Conservation (phyloP, 1,140 invertebrate species). For the Drosophila funebris region DNA sequence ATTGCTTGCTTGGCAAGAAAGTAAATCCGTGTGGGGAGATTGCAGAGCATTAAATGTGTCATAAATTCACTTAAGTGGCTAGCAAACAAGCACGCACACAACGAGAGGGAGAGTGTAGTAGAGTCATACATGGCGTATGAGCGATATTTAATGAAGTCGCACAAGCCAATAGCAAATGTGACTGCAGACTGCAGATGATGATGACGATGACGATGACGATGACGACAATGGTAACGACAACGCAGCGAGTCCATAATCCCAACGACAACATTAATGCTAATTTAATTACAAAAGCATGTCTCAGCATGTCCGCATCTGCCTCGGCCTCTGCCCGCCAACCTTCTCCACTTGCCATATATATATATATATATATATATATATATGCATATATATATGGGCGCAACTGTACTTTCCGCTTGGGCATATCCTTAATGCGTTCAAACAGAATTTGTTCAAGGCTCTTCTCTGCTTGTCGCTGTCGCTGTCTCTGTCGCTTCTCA, state of each 20-base stretch:
- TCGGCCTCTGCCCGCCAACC: neutral
- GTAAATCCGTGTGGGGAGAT: constrained; percentile 33
- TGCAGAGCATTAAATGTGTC: constrained; percentile 50
- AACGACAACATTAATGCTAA: constrained; percentile 65
- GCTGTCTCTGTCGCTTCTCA: neutral
- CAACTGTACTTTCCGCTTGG: constrained; percentile 26
- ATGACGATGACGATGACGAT: neutral
- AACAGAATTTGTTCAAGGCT: constrained; percentile 22
- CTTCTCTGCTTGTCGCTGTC: neutral
- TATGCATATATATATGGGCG: neutral
- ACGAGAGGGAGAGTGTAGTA: neutral
- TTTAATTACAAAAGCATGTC: constrained; percentile 69
- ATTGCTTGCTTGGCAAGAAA: too few species aligned
- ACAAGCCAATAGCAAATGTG: constrained; percentile 4
- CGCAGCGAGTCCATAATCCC: constrained; percentile 43
- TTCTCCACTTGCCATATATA: too few species aligned
- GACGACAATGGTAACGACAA: constrained; percentile 3
- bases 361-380: too few species aligned
- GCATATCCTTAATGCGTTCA: constrained; percentile 22
- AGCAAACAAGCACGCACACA: constrained; percentile 1
- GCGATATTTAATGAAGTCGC: constrained; percentile 64
- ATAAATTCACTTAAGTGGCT: constrained; percentile 58
- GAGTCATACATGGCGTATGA: constrained; percentile 54
- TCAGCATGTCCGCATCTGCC: constrained; percentile 27
- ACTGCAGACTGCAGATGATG: neutral